These are phyloP conservation scores for Elgonia sp. DNA, from an alignment of 2,888 invertebrate species.

Conservation along the genomic window DNA sequence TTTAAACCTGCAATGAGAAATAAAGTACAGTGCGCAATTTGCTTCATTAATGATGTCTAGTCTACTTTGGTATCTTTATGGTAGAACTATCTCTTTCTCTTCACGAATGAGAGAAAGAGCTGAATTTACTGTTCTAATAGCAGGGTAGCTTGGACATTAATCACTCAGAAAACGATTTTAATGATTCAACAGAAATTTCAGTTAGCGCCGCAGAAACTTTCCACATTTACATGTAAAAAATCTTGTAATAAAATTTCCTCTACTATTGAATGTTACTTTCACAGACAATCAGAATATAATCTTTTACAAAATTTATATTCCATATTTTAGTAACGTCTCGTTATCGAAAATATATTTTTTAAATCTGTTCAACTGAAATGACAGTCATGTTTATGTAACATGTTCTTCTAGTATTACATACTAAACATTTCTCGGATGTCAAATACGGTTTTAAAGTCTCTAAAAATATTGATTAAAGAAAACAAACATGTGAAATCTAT, in stretches of 20 bases:
- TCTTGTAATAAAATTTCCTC: neutral
- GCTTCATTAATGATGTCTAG: constrained; percentile 63
- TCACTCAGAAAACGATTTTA: constrained; percentile 60
- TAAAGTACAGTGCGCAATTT: constrained; percentile 38
- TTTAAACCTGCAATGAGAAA: constrained; percentile 5
- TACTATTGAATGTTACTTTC: neutral
- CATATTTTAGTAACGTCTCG: too few species aligned
- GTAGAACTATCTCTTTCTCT: constrained; percentile 48
- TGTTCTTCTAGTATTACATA: too few species aligned
- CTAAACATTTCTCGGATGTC: too few species aligned
- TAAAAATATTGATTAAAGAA: too few species aligned
- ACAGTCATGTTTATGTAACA: too few species aligned
- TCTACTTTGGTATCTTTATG: constrained; percentile 65
- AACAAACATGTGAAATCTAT: too few species aligned
- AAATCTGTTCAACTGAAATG: too few species aligned
- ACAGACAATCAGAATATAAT: too few species aligned
- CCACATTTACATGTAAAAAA: constrained; percentile 1
- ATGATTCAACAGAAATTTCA: constrained; percentile 64
- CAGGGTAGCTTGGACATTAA: constrained; percentile 60
- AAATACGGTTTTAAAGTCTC: too few species aligned
- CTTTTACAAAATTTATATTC: too few species aligned
- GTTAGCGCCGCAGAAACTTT: constrained; percentile 36
- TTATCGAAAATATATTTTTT: too few species aligned
- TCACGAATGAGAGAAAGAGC: constrained; percentile 48
- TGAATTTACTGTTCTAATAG: constrained; percentile 66